Evolutionary conservation across 2,113 vertebrate species (phyloP).

Genomic region (Antennarius striatus): DNA sequence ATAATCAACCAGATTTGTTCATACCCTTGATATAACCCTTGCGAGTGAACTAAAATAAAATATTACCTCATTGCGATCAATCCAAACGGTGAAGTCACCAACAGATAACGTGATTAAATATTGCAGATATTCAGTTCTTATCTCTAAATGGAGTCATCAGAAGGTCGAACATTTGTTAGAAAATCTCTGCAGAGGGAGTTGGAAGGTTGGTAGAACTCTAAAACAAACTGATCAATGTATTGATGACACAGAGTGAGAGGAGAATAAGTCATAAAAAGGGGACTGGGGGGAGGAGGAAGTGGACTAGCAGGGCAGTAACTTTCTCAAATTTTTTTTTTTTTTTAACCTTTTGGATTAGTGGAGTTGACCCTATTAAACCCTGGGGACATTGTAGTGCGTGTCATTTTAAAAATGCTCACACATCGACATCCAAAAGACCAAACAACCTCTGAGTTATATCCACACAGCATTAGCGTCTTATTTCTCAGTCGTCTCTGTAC

Average conservation of each 20-base stretch:
- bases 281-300: conserved; percentile 1
- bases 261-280: too few relatives aligned
- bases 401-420: conserved; percentile 5
- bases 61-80: too few relatives aligned
- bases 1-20: too few relatives aligned
- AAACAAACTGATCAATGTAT: not conserved
- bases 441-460: conserved; percentile 14
- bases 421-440: conserved; percentile 10
- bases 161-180: too few relatives aligned
- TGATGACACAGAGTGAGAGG: not conserved
- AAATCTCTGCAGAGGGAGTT: too few relatives aligned
- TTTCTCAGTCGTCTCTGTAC: not conserved
- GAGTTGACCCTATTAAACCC: conserved; percentile 30
- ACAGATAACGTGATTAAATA: too few relatives aligned
- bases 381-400: not conserved
- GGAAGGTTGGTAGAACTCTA: too few relatives aligned
- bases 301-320: conserved; percentile 26
- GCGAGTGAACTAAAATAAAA: too few relatives aligned
- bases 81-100: too few relatives aligned
- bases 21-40: too few relatives aligned
- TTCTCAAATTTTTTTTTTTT: not conserved
- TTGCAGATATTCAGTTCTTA: too few relatives aligned
- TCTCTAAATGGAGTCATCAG: too few relatives aligned
- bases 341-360: conserved; percentile 31
- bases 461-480: not conserved